These are phyloP conservation scores for Dreissena rostriformis DNA, from an alignment of 1,140 invertebrate genomes.

Conservation along the genomic window DNA sequence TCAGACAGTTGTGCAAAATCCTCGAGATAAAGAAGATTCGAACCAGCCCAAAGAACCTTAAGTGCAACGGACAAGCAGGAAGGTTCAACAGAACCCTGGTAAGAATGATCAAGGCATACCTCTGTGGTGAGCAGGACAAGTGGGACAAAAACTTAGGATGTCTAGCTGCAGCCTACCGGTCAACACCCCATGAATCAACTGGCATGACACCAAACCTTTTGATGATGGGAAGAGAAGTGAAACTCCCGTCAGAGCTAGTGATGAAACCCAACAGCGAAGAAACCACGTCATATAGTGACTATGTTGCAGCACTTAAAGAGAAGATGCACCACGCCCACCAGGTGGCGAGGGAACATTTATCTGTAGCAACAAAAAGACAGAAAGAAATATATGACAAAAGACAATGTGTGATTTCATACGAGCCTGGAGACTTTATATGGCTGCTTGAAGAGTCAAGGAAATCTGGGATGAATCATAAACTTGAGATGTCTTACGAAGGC, in stretches of 20 bases:
- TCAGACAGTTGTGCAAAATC: constrained; percentile 2
- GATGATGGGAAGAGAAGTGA: neutral
- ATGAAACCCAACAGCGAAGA: neutral
- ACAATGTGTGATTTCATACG: neutral
- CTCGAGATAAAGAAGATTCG: neutral
- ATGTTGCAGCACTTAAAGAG: constrained; percentile 16
- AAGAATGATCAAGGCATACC: neutral
- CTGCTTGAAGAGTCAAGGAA: neutral
- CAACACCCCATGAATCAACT: constrained; percentile 8
- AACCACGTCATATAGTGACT: constrained; percentile 11
- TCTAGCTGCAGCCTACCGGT: neutral
- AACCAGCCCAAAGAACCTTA: constrained; percentile 1
- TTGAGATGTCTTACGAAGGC: constrained; percentile 1
- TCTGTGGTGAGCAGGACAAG: constrained; percentile 9
- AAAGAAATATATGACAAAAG: neutral
- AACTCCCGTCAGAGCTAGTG: neutral
- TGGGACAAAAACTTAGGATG: neutral
- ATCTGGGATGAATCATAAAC: too few species aligned
- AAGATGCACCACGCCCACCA: constrained; percentile 2
- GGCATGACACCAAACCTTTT: neutral
- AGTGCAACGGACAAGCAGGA: neutral
- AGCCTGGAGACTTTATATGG: neutral
- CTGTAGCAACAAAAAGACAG: neutral
- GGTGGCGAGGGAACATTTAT: neutral
- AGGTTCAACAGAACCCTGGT: neutral